Conservation (phyloP, 2,888 invertebrate species). For the Drosophila greeni region DNA sequence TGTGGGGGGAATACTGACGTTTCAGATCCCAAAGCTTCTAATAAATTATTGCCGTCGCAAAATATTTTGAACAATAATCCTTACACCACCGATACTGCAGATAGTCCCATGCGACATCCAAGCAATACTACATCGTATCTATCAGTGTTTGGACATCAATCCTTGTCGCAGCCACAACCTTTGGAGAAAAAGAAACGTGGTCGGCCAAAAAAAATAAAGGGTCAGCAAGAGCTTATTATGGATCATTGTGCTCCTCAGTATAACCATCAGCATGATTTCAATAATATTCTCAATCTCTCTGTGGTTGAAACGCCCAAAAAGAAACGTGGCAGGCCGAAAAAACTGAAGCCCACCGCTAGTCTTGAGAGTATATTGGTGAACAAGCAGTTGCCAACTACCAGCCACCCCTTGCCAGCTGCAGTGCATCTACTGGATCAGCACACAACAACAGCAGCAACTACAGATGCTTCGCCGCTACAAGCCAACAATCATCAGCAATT, state of each 20-base stretch:
- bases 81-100: constrained; percentile 10
- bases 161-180: constrained; percentile 46
- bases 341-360: constrained; percentile 82
- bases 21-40: constrained; percentile 25
- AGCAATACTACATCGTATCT: constrained; percentile 45
- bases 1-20: constrained; percentile 32
- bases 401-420: neutral
- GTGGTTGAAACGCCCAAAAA: constrained; percentile 85
- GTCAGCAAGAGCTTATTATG: constrained; percentile 76
- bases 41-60: constrained; percentile 39
- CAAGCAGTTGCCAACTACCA: constrained; percentile 42
- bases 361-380: constrained; percentile 49
- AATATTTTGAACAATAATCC: constrained; percentile 28
- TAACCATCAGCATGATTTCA: constrained; percentile 77
- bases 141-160: constrained; percentile 38
- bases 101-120: constrained; percentile 33
- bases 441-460: constrained; percentile 2
- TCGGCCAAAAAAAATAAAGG: constrained; percentile 86
- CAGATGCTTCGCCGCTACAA: constrained; percentile 52
- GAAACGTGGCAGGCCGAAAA: constrained; percentile 92
- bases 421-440: constrained; percentile 1
- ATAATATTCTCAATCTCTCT: constrained; percentile 74
- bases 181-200: constrained; percentile 93
- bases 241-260: constrained; percentile 81
- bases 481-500: constrained; percentile 49